Evolutionary conservation across 2,113 vertebrate species (phyloP).

Genomic region (Cygnus atratus): DNA sequence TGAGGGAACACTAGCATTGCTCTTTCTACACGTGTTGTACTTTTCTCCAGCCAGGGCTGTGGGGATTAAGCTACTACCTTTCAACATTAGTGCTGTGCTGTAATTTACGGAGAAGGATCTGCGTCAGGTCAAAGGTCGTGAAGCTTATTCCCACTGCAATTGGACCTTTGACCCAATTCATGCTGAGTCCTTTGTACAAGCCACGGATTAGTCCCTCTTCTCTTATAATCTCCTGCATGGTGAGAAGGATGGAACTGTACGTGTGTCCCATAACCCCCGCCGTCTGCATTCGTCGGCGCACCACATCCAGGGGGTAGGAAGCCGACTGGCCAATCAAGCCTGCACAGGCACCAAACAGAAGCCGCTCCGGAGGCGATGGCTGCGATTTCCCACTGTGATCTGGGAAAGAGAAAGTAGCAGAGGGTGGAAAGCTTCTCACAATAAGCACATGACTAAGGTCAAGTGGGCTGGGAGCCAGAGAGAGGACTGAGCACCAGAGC

Average conservation of each 20-base stretch:
- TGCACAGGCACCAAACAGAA: slow-evolving; percentile 92
- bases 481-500: not conserved
- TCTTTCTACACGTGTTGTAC: not conserved
- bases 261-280: slow-evolving; percentile 89
- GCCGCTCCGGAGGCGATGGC: slow-evolving; percentile 88
- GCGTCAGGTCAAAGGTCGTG: slow-evolving; percentile 95
- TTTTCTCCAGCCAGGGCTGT: not conserved
- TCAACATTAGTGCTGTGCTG: slow-evolving; percentile 69
- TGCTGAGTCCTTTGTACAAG: slow-evolving; percentile 97
- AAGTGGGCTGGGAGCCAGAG: not conserved
- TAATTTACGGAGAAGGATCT: slow-evolving; percentile 89
- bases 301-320: slow-evolving; percentile 96
- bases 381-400: slow-evolving; percentile 84
- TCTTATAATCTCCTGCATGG: slow-evolving; percentile 85
- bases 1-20: not conserved
- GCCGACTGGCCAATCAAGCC: slow-evolving; percentile 93
- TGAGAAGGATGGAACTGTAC: slow-evolving; percentile 84
- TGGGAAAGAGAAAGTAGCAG: slow-evolving; percentile 37
- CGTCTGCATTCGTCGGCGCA: slow-evolving; percentile 96
- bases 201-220: slow-evolving; percentile 90
- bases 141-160: slow-evolving; percentile 98
- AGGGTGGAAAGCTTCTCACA: not conserved
- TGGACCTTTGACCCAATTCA: slow-evolving; percentile 99
- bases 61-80: slow-evolving; percentile 50
- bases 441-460: not conserved